Evolutionary conservation across 2,113 vertebrate genomes (phyloP), one percentile per base, ranked within the genome.

Genomic region (Pyxicephalus adspersus): DNA sequence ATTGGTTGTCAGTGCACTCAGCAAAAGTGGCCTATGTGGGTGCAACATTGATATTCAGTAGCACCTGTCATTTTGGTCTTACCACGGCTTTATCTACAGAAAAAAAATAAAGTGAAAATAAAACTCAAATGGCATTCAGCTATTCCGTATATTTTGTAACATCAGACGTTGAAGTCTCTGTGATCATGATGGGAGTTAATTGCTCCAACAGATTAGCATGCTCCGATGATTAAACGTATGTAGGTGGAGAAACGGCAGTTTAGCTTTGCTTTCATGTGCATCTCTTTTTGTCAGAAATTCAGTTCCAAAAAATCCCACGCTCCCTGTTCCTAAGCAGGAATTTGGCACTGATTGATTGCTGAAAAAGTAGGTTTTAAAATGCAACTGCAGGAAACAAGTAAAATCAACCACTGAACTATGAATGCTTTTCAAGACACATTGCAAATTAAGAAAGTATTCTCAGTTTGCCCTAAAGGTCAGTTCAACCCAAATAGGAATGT

Each of bases 251-350:
- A 64, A 15, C 25, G 23, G 34, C 38, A 63, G 34, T 38, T 63
- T 51, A 29, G 60, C 66, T 31, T 64, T 61, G 57, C 57, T 73
- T 72, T 64, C 52, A 73, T 55, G 26, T 52, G 67, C 50, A 55
- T 81, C 78, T 73, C 68, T 72, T 64, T 80, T 64, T 64, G 50
- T 51, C 22, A 28, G 68, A 73, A 73, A 73, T 52, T 31, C n/a
- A 52, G 60, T 26, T 81, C 50, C 76, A 63, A 63, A 64, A 25
- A 54, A 55, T 64, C 79, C 79, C 70, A 74, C 79, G 68, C 79
- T 64, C 52, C 28, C 23, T 81, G 79, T 74, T 73, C 60, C 58
- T 65, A 34, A 57, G 79, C 28, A n/a, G 25, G 68, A 81, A 64
- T 55, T 29, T 81, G 79, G 60, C 79, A 64, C 25, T 22, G 60